Evolutionary conservation across 1,140 invertebrate species (phyloP), one percentile per base, ranked within the genome.

Genomic region (Ganaspis sp.): DNA sequence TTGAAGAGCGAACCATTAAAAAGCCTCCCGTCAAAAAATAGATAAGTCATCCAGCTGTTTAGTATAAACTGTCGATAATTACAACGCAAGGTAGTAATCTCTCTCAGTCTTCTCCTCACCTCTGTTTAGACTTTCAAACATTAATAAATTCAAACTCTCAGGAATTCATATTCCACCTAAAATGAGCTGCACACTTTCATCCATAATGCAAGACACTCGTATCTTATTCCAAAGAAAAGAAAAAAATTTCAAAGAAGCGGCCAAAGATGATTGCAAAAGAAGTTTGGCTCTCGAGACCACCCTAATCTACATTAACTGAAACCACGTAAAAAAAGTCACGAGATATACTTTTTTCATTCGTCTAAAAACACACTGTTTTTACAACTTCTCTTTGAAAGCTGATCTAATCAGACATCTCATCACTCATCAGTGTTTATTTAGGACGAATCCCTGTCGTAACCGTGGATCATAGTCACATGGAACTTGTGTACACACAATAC

Each of bases 1-100:
- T 64, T 64, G 58, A 64, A 64, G 58, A 64, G 23, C 4, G 21
- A 23, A 26, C 12, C 12, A 64, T 64, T 64, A 64, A 29, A 64
- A 64, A 64, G 11, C 23, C 15, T 15, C 26, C 23, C 58, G 58
- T 29, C 58, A 29, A 64, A 64, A 64, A 64, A 64, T 64, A 29
- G 58, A 64, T 64, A 64, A 64, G 58, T 64, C 58, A 64, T 64
- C 15, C 58, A 23, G 8, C 53, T 34, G 58, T 29, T 64, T 64
- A 64, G 54, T 64, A 64, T 64, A 64, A 64, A 64, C 58, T 64
- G 58, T 34, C 58, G 58, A 64, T 64, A 64, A 64, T 64, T 64
- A 64, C 26, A 29, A 26, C 21, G 23, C 15, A 64, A 15, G 58
- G 58, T 15, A 26, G 23, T 26, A 64, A 64, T 64, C 58, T 64